Percentiles rank a stretch among this genome's conserved stretches.
These are phyloP conservation scores for Altica lythri DNA, from an alignment of 2,888 invertebrate species.

Conservation along the genomic window DNA sequence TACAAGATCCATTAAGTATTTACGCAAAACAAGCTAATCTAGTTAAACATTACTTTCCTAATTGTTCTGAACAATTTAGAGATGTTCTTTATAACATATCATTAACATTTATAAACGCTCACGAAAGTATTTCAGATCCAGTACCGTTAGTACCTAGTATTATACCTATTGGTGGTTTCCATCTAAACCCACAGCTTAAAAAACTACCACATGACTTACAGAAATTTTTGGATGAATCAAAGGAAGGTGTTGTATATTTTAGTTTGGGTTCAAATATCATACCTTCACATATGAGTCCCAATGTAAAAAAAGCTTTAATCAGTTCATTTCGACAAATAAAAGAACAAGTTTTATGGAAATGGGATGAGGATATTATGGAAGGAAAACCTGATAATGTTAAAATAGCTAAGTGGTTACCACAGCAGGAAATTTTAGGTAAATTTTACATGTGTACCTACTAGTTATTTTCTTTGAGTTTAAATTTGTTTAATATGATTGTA, in stretches of 20 bases:
- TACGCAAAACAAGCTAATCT: constrained; percentile 37
- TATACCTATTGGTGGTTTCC: constrained; percentile 63
- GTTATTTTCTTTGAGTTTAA: constrained; percentile 8
- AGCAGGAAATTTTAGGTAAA: constrained; percentile 79
- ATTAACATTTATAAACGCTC: constrained; percentile 51
- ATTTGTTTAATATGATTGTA: too few species aligned
- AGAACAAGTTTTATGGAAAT: constrained; percentile 78
- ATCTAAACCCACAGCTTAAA: constrained; percentile 48
- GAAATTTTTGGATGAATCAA: constrained; percentile 67
- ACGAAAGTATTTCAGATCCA: constrained; percentile 59
- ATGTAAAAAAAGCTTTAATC: constrained; percentile 64
- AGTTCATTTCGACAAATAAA: constrained; percentile 66
- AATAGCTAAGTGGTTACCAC: constrained; percentile 72
- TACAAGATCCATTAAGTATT: constrained; percentile 30
- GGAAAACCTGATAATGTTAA: constrained; percentile 67
- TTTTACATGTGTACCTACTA: not conserved
- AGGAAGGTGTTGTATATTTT: constrained; percentile 72
- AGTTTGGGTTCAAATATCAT: constrained; percentile 78
- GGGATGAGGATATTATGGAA: constrained; percentile 66
- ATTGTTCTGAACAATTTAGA: too few species aligned
- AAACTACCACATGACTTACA: constrained; percentile 45
- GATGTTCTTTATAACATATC: constrained; percentile 39
- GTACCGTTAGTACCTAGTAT: constrained; percentile 61
- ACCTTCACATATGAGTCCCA: constrained; percentile 65
- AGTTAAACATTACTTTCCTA: constrained; percentile 39